Evolutionary conservation across 2,888 invertebrate genomes (phyloP), one percentile per base, ranked within the genome.

Genomic region (Zygaena filipendulae): DNA sequence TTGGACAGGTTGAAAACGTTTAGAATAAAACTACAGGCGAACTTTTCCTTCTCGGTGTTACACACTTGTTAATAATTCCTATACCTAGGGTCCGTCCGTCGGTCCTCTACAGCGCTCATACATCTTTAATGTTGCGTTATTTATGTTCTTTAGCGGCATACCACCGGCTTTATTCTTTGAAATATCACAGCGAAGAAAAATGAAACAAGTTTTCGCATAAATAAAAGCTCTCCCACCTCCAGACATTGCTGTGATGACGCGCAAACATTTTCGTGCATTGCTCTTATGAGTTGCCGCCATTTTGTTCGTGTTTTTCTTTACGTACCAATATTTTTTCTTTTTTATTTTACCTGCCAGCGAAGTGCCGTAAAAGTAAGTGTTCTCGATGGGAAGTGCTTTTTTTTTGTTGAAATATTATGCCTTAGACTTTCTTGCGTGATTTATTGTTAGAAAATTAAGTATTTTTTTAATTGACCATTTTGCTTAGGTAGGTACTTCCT

Each of bases 201-300:
- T 75, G 72, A 63, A 67, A 59, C 56, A 72, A 75, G 60, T 74
- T 72, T 59, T 49, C 61, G 58, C 68, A 72, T 75, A 70, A 72
- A 72, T 70, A 72, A 67, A 64, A 71, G 49, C 67, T 67, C 56
- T 53, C 55, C 57, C 52, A 53, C 55, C 56, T 51, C 53, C 39
- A 41, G 38, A 40, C 40, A 46, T 35, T 38, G 45, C 48, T 40
- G 55, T 43, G 66, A 63, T 67, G 67, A 67, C 59, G 59, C 49
- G 59, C 43, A 48, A 52, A 60, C 49, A 56, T 59, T 59, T 56
- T 49, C 47, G 43, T 50, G 50, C 50, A 50, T 49, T 45, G 44
- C 45, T 53, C 46, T 53, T 51, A 49, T 46, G 43, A n/a, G n/a
- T n/a, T n/a, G 41, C 42, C 36, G 47, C 49, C 45, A 43, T 49